Conservation (phyloP, 2,888 invertebrate genomes). For the Aleiodes leptofemur region DNA sequence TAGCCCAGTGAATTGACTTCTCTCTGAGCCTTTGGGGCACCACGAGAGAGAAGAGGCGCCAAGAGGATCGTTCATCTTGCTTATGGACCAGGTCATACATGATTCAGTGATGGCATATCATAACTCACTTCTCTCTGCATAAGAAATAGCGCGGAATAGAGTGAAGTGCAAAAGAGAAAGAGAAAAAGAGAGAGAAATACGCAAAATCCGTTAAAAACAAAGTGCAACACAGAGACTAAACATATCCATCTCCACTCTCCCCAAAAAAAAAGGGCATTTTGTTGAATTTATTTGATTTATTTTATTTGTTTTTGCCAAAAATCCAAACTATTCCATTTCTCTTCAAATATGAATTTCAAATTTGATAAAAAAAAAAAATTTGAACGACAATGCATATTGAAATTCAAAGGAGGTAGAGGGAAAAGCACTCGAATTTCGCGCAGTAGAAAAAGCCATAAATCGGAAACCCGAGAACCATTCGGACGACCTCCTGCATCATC, state of each 20-base stretch:
- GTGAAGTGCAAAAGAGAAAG: neutral
- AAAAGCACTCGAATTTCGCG: constrained; percentile 23
- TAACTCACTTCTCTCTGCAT: constrained; percentile 25
- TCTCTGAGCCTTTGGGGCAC: constrained; percentile 24
- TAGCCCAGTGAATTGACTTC: constrained; percentile 47
- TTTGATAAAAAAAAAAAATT: neutral
- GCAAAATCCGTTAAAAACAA: neutral
- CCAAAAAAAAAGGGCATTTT: neutral
- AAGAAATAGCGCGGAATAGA: neutral
- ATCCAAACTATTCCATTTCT: neutral
- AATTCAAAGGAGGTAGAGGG: constrained; percentile 33
- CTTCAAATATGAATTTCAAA: neutral
- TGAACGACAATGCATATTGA: constrained; percentile 26
- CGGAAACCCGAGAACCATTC: constrained; percentile 38
- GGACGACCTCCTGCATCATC: constrained; percentile 30
- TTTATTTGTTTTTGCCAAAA: neutral
- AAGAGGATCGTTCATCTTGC: constrained; percentile 31
- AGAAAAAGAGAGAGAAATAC: neutral
- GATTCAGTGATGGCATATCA: constrained; percentile 34
- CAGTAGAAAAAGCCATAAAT: constrained; percentile 36
- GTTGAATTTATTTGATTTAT: neutral
- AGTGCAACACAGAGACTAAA: constrained; percentile 20
- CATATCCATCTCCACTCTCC: neutral
- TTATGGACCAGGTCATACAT: constrained; percentile 37
- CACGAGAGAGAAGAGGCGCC: constrained; percentile 20